Percentiles rank a stretch among this genome's conserved stretches.
These are phyloP conservation scores for Coendou prehensilis DNA, from an alignment of 2,797 vertebrate genomes.

Conservation along the genomic window DNA sequence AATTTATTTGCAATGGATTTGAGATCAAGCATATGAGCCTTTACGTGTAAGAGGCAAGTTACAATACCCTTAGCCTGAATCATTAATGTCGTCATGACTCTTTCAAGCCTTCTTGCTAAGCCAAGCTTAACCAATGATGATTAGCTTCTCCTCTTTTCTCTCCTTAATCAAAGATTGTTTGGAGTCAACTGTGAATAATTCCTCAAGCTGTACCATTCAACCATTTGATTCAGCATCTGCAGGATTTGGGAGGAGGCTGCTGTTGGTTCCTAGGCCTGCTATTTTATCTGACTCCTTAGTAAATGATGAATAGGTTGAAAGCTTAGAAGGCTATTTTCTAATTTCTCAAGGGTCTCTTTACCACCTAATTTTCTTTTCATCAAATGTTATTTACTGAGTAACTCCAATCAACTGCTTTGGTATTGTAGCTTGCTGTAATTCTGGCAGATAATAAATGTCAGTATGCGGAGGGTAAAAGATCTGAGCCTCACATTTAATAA, in stretches of 20 bases:
- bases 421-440: constrained; percentile 78
- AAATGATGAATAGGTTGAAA: constrained; percentile 86
- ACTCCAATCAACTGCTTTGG: constrained; percentile 80
- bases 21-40: constrained; percentile 68
- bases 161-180: constrained; percentile 87
- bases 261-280: constrained; percentile 75
- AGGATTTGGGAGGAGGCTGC: constrained; percentile 76
- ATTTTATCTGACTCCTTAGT: constrained; percentile 74
- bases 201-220: constrained; percentile 74
- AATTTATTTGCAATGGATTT: constrained; percentile 78
- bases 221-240: constrained; percentile 78
- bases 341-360: constrained; percentile 88
- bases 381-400: constrained; percentile 86
- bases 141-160: constrained; percentile 83
- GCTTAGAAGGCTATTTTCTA: constrained; percentile 79
- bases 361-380: constrained; percentile 87
- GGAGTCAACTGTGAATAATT: constrained; percentile 80
- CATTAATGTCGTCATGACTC: constrained; percentile 87
- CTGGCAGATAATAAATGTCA: constrained; percentile 82
- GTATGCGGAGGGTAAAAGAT: constrained; percentile 75
- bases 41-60: constrained; percentile 78
- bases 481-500: constrained; percentile 75
- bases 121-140: constrained; percentile 71
- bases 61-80: constrained; percentile 85
- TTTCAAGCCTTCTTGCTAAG: constrained; percentile 87